Evolutionary conservation across 2,113 vertebrate species (phyloP), one percentile per base, ranked within the genome.

Genomic region (Aspiorhynchus laticeps): DNA sequence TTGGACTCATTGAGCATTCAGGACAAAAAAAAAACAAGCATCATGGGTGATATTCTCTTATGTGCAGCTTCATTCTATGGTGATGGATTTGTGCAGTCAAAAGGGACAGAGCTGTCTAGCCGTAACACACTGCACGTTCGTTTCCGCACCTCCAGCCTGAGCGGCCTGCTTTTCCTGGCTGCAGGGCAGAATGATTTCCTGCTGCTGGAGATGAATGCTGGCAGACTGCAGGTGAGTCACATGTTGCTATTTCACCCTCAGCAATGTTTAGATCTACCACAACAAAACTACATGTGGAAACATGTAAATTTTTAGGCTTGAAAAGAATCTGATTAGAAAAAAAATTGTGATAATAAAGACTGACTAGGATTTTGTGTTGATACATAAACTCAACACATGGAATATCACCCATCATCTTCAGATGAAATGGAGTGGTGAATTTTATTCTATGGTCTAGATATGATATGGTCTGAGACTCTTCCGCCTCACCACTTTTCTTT

Each of bases 141-240:
- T 82, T 98, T 99, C 94, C 95, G 93, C 90, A 97, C 96, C 78
- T 97, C 94, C 87, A 96, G 95, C 90, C 90, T 94, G 33, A 90
- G 92, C 26, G 97, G 97, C 86, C 92, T 99, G 84, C 94, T 99
- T 86, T 96, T 98, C 93, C 95, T 98, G 76, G 96, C 96, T 71
- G 95, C 95, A 41, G 96, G 96, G 84, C 94, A 95, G 90, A 93
- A 87, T 0, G 88, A 93, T 93, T 96, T 95, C 92, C 95, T 95
- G 90, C 91, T 96, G 88, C 90, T 97, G 75, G 95, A 97, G 91
- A 93, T 98, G 85, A 78, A 19, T 7, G 95, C 93, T 65, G 96
- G 96, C 91, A 92, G 88, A 92, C 88, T 98, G 88, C 92, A 93
- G 95, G 96, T 97, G 78, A 88, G 82, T 90, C 80, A 53, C 48